Evolutionary conservation across 1,140 invertebrate species (phyloP).

Genomic region (Cepaea nemoralis): DNA sequence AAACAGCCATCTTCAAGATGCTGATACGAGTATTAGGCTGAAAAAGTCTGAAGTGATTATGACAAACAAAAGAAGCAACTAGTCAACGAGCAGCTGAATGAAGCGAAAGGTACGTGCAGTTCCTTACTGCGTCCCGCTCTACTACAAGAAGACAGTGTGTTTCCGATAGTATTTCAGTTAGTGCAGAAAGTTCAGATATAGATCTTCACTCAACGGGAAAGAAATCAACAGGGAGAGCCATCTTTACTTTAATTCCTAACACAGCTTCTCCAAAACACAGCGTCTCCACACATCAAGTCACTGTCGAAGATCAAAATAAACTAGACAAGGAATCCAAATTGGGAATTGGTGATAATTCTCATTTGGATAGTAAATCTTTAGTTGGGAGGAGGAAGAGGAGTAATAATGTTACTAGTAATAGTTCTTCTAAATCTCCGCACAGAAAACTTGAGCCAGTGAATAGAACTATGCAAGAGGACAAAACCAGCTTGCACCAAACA

Average conservation of each 20-base stretch:
- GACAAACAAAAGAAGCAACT: constrained; percentile 35
- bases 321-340: neutral
- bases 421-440: constrained; percentile 23
- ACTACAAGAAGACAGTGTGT: neutral
- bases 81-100: constrained; percentile 29
- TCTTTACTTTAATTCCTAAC: neutral
- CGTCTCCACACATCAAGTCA: neutral
- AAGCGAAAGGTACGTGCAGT: constrained; percentile 13
- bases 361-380: constrained; percentile 15
- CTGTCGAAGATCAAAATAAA: neutral
- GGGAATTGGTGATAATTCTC: constrained; percentile 10
- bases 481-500: neutral
- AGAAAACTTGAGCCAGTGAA: constrained; percentile 21
- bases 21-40: neutral
- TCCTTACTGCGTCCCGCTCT: neutral
- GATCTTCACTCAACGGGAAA: neutral
- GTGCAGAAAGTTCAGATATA: constrained; percentile 1
- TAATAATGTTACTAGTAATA: no score
- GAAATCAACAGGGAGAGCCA: neutral
- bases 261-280: neutral
- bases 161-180: constrained; percentile 31
- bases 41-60: constrained; percentile 29
- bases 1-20: neutral
- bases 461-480: constrained; percentile 30
- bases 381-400: neutral